Evolutionary conservation across 2,113 vertebrate genomes (phyloP).

Genomic region (Osmerus eperlanus): DNA sequence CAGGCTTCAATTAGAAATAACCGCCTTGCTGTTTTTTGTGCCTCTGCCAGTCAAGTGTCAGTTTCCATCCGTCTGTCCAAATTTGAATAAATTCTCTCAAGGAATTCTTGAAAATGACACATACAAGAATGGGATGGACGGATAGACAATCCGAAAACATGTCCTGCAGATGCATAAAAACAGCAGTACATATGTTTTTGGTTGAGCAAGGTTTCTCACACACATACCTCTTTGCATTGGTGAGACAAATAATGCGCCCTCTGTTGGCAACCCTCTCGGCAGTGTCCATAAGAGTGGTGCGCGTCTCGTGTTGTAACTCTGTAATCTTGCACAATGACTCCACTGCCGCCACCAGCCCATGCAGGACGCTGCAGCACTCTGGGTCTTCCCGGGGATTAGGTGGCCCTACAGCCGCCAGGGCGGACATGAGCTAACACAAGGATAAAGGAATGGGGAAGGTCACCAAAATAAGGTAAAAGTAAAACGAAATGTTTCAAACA

Average conservation of each 20-base stretch:
- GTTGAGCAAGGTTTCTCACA: no score
- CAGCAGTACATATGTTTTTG: neutral
- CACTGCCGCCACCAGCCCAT: constrained; percentile 90
- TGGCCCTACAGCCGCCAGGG: constrained; percentile 89
- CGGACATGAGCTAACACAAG: constrained; percentile 83
- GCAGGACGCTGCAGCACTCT: constrained; percentile 95
- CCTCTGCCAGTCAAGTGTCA: no score
- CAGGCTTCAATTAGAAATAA: no score
- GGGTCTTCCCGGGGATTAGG: constrained; percentile 93
- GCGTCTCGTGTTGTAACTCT: constrained; percentile 88
- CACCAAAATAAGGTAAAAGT: no score
- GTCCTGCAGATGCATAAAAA: constrained; percentile 2
- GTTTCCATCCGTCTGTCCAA: no score
- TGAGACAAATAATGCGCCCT: constrained; percentile 94
- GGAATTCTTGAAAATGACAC: no score
- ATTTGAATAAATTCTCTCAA: no score
- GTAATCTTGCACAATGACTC: constrained; percentile 95
- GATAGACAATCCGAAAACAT: no score
- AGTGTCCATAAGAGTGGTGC: constrained; percentile 87
- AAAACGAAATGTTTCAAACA: no score
- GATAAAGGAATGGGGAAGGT: neutral
- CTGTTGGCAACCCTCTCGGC: constrained; percentile 91
- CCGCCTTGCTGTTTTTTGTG: no score
- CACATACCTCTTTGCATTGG: constrained; percentile 91
- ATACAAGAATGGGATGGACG: no score